phyloP scores from a whole-genome alignment of 2,797 vertebrate genomes.

The Dromococcyx pavoninus region DNA sequence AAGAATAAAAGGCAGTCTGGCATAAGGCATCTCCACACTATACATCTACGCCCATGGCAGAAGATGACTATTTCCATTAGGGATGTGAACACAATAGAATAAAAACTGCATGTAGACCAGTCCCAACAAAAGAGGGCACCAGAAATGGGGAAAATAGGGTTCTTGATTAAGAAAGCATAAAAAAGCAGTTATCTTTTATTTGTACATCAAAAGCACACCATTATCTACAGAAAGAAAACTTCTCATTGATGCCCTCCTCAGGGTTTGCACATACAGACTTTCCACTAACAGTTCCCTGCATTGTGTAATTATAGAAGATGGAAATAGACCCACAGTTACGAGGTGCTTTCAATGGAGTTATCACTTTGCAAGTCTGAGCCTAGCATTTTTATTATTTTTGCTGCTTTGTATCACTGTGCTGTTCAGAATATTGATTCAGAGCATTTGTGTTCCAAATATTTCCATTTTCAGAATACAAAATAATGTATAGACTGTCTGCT shows the following conservation, averaged over 20 bases:
- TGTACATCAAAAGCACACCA: neutral
- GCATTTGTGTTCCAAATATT: conserved; percentile 17
- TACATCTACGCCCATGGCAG: neutral
- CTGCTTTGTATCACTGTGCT: neutral
- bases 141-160: neutral
- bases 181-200: neutral
- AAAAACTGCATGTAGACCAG: neutral
- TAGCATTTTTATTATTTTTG: conserved; percentile 14
- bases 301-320: neutral
- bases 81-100: neutral
- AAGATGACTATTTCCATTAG: neutral
- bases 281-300: neutral
- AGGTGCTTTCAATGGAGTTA: conserved; percentile 11
- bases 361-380: neutral
- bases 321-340: neutral
- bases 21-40: neutral
- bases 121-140: neutral
- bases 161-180: neutral
- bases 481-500: conserved; percentile 34
- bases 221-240: neutral
- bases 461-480: conserved; percentile 42
- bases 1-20: neutral
- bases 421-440: conserved; percentile 37
- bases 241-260: neutral
- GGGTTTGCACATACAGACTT: neutral